Evolutionary conservation across 2,888 invertebrate species (phyloP), one percentile per base, ranked within the genome.

Genomic region (Boloria euphrosyne): DNA sequence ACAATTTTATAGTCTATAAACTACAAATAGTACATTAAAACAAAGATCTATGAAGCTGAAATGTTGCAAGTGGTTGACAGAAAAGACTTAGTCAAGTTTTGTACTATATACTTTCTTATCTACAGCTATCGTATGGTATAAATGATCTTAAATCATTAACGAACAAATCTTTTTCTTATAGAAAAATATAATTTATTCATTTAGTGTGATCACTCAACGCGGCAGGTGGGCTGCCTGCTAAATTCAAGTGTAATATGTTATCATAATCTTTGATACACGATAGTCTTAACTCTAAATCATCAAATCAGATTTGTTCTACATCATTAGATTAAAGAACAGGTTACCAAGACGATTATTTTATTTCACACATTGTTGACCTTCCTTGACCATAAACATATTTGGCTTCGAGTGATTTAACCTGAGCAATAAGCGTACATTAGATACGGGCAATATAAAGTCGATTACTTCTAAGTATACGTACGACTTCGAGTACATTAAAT

Each of bases 381-480:
- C 61, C 53, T 22, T 63, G 44, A 55, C 44, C 62, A 52, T 59
- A 49, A 53, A 61, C 31, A 62, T 65, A 65, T 67, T 69, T 67
- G 65, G 62, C 67, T 55, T 60, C 63, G 67, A 60, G 55, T 62
- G 62, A 63, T 67, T 63, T 62, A 59, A 63, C 53, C 44, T 52
- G 22, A 58, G 46, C 52, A 58, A 27, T 52, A 38, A 58, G 46
- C 47, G 52, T 17, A 16, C 54, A 79, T 87, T 84, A 80, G 85
- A 74, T 65, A 84, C 79, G 84, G 79, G 52, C 76, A 80, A 87
- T 86, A 84, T 83, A 81, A 77, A 76, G 66, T 73, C 69, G 67
- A 71, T 73, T 73, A 71, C 44, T 53, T 66, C n/a, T 59, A 10
- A 3, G 31, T 10, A 10, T 38, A 38, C 7, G 31, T 38, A 38